Evolutionary conservation across 2,888 invertebrate genomes (phyloP).

Genomic region (Holacanthella duospinosa): DNA sequence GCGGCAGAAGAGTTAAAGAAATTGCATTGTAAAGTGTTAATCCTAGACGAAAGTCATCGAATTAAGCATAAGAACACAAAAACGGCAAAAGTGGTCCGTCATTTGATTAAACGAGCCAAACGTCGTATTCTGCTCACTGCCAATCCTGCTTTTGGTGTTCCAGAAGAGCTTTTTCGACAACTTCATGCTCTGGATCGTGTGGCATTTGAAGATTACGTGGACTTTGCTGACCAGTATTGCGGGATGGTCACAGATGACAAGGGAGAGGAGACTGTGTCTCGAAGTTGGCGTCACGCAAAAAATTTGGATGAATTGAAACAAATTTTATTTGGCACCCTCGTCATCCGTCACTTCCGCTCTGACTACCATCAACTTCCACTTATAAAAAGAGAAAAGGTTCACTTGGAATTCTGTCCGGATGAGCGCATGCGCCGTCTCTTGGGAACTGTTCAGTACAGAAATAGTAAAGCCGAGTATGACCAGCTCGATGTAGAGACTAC

Average conservation of each 20-base stretch:
- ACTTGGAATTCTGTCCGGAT: neutral
- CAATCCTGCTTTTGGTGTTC: slow-evolving; percentile 4
- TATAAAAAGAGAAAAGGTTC: neutral
- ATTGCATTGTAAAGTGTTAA: neutral
- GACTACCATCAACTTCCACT: neutral
- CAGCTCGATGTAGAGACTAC: neutral
- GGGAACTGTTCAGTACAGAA: neutral
- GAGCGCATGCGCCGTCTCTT: neutral
- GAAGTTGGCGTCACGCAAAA: neutral
- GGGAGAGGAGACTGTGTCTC: neutral
- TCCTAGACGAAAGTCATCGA: slow-evolving; percentile 1
- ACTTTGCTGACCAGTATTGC: slow-evolving; percentile 1
- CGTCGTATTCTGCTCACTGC: slow-evolving; percentile 1
- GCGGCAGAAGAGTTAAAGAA: neutral
- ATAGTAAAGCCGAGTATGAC: neutral
- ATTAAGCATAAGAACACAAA: slow-evolving; percentile 2
- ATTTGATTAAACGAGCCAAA: neutral
- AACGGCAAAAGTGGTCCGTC: neutral
- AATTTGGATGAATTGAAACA: neutral
- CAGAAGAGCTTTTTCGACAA: slow-evolving; percentile 4
- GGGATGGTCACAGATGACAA: neutral
- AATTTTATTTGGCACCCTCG: neutral
- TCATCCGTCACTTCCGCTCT: neutral
- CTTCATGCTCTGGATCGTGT: neutral
- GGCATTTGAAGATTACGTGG: neutral